These are phyloP conservation scores for Zosterops hypoxanthus DNA, from an alignment of 2,113 vertebrate genomes.

Conservation along the genomic window DNA sequence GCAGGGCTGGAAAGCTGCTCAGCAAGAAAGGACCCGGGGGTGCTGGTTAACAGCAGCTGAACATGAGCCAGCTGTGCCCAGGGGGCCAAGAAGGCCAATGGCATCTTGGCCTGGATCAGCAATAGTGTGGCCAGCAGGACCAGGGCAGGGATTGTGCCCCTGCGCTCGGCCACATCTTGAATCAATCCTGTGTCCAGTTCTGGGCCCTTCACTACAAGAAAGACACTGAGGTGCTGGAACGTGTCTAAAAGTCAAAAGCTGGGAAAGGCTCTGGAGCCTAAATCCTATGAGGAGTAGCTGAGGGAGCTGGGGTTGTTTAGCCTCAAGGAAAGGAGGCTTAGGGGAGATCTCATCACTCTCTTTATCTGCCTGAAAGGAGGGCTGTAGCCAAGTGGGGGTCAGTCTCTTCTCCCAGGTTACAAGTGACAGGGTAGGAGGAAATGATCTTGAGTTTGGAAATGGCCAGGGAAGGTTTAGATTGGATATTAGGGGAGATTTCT, in stretches of 20 bases:
- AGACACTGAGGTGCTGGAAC: not conserved
- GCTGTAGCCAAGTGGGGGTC: not conserved
- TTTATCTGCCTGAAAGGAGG: not conserved
- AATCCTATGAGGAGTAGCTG: not conserved
- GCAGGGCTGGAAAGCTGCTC: not conserved
- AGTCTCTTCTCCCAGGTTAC: not conserved
- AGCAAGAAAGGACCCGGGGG: not conserved
- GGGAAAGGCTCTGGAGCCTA: not conserved
- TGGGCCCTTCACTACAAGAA: not conserved
- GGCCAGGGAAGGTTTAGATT: not conserved
- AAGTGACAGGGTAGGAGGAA: not conserved
- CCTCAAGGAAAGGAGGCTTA: not conserved
- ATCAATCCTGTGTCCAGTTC: not conserved
- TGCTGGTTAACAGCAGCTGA: not conserved
- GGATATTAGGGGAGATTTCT: not conserved
- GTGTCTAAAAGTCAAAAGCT: not conserved
- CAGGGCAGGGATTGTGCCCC: accelerated
- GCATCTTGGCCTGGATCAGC: not conserved
- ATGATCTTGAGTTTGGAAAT: not conserved
- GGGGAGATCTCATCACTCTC: not conserved
- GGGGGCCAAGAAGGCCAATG: not conserved
- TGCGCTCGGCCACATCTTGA: not conserved
- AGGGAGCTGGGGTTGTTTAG: not conserved
- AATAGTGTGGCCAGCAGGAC: not conserved
- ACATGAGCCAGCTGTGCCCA: not conserved